Base-by-base conservation (phyloP, 1,140 invertebrate species). In the Habropoda laboriosa region DNA sequence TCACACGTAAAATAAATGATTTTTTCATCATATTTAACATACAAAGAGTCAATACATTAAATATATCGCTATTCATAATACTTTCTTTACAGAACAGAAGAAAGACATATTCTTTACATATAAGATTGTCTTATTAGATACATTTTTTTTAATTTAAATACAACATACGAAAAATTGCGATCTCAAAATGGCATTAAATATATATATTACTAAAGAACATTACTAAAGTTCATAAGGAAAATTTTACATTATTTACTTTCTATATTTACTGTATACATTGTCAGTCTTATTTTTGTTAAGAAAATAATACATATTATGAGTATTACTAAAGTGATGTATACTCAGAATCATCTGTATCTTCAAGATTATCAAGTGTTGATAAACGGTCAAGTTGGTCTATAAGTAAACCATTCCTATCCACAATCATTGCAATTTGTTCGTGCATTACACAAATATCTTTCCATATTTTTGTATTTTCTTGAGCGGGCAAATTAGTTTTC, bases 371-470 rank as follows among this genome's bases (percentile, higher is more conserved):
- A n/a, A 66, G 70, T 21, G 35, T 24, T 30, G 81, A 79, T 18
- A 93, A 75, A 42, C 89, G 81, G 45, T 93, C 87, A 13, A 94
- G 87, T 73, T 92, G 89, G 51, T 93, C 90, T 6, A 94, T 86
- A 1, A 94, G 77, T 6, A 89, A 80, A n/a, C 89, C 81, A 86
- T 94, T 94, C 68, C 92, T 93, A 53, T 91, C 88, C 1, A 94
- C 45, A 68, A 93, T 89, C 47, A 86, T 71, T 58, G 86, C 79
- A n/a, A 94, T 93, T 77, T 93, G 90, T 80, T 94, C 92, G 72
- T 94, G 93, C 27, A 89, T 80, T 24, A 89, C 88, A 55, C 90
- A 90, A 55, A 94, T 92, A 42, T 93, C 92, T 72, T 91, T 91
- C 82, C 92, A 90, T 81, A 88, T 88, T 73, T 91, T 86, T n/a